Conservation (phyloP, 2,888 invertebrate species). For the Aspidiotus destructor region DNA sequence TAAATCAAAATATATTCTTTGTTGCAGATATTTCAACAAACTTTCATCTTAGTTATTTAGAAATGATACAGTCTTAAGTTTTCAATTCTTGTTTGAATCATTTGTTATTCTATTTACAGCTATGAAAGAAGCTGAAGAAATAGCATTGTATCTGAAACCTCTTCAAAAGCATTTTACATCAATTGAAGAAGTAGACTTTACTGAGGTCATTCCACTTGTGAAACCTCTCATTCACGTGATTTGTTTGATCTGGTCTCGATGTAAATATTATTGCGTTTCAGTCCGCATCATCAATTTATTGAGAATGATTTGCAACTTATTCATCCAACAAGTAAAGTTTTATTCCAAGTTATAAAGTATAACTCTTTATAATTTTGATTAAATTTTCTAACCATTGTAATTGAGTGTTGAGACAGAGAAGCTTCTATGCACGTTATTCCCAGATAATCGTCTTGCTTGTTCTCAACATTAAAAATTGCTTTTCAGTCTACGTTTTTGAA, state of each 20-base stretch:
- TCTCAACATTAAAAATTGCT: too few relatives aligned
- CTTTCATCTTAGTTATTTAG: too few relatives aligned
- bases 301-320: slow-evolving; percentile 79
- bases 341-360: too few relatives aligned
- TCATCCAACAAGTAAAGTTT: slow-evolving; percentile 58
- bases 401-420: too few relatives aligned
- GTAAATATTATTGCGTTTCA: slow-evolving; percentile 79
- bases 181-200: slow-evolving; percentile 73
- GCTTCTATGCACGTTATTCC: too few relatives aligned
- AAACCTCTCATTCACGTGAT: slow-evolving; percentile 75
- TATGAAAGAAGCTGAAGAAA: slow-evolving; percentile 82
- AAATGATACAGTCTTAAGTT: too few relatives aligned
- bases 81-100: too few relatives aligned
- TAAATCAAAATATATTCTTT: too few relatives aligned
- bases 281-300: slow-evolving; percentile 78
- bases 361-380: too few relatives aligned
- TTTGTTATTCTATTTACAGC: slow-evolving; percentile 44
- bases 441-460: too few relatives aligned
- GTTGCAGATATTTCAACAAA: too few relatives aligned
- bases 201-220: slow-evolving; percentile 67
- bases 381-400: too few relatives aligned
- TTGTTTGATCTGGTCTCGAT: slow-evolving; percentile 83
- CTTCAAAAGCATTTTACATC: slow-evolving; percentile 68
- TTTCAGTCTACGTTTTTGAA: neutral
- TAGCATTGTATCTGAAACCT: slow-evolving; percentile 74